A percentile compares a stretch with the other conserved stretches of the same genome.
These are phyloP conservation scores for Loris lydekkerianus DNA, from an alignment of 2,797 vertebrate species.

Conservation along the genomic window DNA sequence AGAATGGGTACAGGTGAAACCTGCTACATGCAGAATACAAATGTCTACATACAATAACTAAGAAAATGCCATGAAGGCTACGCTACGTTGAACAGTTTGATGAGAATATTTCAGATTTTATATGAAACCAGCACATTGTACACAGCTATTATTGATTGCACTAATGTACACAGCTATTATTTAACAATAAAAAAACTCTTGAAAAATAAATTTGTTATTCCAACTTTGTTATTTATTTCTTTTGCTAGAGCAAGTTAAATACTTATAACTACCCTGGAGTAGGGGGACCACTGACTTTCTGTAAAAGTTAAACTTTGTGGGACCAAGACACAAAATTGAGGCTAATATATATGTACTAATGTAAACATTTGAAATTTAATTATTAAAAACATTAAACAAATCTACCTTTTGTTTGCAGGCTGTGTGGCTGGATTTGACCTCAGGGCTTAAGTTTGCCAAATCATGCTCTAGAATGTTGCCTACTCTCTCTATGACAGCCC, in stretches of 20 bases:
- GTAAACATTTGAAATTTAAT: not conserved
- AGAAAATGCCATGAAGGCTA: no score
- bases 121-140: no score
- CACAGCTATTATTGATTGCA: no score
- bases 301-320: not conserved
- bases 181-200: no score
- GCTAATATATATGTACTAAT: not conserved
- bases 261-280: not conserved
- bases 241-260: not conserved
- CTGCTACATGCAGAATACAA: no score
- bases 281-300: not conserved
- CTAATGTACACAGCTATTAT: no score
- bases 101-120: no score
- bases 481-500: not conserved
- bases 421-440: not conserved
- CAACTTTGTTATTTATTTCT: not conserved
- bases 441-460: not conserved
- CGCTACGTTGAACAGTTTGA: no score
- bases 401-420: not conserved
- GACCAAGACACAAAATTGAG: not conserved
- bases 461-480: not conserved
- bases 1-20: no score
- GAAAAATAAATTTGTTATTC: not conserved
- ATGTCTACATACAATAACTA: no score
- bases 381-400: not conserved